Percentiles rank a stretch among this genome's conserved stretches.
Conservation (phyloP, 2,797 vertebrate genomes). For the Amblyraja radiata region DNA sequence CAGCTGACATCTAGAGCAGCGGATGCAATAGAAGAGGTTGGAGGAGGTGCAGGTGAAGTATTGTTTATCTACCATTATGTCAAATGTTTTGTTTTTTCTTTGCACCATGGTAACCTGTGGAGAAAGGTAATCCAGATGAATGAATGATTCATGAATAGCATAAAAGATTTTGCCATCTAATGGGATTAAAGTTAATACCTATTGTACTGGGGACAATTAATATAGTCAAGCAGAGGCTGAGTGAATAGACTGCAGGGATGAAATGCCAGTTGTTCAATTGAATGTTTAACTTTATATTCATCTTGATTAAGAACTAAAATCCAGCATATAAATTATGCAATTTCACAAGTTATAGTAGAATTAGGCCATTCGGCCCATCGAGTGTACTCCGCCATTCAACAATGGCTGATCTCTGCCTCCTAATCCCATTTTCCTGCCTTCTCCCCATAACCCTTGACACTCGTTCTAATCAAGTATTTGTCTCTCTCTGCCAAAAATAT, state of each 20-base stretch:
- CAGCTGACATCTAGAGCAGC: no score
- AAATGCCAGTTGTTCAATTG: neutral
- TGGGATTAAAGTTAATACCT: neutral
- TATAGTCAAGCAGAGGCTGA: neutral
- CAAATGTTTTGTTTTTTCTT: slow-evolving; percentile 40
- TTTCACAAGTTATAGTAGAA: no score
- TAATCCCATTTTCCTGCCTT: no score
- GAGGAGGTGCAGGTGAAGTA: neutral
- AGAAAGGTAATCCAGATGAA: slow-evolving; percentile 39
- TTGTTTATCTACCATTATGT: neutral
- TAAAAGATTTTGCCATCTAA: neutral
- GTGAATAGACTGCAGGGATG: neutral
- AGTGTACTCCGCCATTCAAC: no score
- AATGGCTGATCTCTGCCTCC: no score
- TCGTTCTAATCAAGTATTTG: no score
- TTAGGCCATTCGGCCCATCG: no score
- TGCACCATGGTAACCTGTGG: slow-evolving; percentile 41
- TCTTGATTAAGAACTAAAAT: neutral
- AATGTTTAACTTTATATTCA: neutral
- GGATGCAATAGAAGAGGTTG: no score
- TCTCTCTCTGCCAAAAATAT: no score
- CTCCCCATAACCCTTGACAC: no score
- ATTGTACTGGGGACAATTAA: neutral
- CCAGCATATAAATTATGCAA: slow-evolving; percentile 13
- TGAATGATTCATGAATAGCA: slow-evolving; percentile 44